These are phyloP conservation scores for Nyctereutes procyonoides DNA, from an alignment of 2,113 vertebrate species.

Conservation along the genomic window DNA sequence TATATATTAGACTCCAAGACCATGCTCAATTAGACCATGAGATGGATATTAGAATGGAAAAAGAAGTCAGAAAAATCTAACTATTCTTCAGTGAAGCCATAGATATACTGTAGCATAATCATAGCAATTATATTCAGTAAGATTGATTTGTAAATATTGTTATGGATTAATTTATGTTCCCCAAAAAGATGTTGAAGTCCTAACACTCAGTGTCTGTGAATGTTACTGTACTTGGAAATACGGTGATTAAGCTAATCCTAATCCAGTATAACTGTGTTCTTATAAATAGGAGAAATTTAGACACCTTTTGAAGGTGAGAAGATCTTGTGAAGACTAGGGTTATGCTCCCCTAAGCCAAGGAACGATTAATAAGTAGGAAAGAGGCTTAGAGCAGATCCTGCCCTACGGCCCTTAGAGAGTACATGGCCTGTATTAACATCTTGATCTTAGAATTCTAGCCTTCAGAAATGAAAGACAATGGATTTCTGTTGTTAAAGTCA, in stretches of 20 bases:
- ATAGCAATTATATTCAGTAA: neutral
- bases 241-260: neutral
- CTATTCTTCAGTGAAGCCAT: neutral
- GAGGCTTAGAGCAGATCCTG: neutral
- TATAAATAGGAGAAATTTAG: neutral
- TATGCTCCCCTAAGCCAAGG: neutral
- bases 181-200: neutral
- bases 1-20: neutral
- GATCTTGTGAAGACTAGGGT: neutral
- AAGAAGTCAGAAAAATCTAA: neutral
- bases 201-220: neutral
- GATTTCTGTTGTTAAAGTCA: neutral
- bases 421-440: neutral
- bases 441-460: neutral
- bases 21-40: neutral
- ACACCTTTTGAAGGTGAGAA: neutral
- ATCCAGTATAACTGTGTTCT: neutral
- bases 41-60: neutral
- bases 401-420: neutral
- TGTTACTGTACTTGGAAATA: neutral
- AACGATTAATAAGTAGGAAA: neutral
- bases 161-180: neutral
- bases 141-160: neutral
- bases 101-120: neutral
- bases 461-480: neutral